These are phyloP conservation scores for Theristicus caerulescens DNA, from an alignment of 2,113 vertebrate genomes.

Conservation along the genomic window DNA sequence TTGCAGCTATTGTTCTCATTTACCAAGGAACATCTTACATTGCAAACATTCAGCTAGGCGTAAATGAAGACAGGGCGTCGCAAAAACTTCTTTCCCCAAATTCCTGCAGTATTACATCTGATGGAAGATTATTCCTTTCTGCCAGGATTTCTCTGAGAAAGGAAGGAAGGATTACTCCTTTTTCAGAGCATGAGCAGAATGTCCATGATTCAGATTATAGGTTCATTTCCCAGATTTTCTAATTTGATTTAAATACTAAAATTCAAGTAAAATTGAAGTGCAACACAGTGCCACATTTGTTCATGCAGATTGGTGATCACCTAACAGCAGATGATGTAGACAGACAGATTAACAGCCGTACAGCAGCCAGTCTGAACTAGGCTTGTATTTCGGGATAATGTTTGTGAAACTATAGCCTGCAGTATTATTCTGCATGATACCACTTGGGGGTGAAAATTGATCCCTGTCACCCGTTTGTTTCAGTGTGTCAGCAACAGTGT, in stretches of 20 bases:
- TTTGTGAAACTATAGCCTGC: neutral
- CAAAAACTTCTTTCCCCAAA: neutral
- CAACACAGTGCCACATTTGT: neutral
- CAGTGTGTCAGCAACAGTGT: neutral
- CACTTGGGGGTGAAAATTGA: neutral
- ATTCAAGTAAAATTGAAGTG: neutral
- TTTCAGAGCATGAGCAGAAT: neutral
- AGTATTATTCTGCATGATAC: neutral
- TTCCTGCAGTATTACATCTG: neutral
- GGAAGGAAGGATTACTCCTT: neutral
- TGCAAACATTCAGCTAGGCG: neutral
- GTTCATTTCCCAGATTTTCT: neutral
- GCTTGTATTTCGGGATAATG: neutral
- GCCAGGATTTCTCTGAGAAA: neutral
- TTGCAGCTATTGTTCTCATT: neutral
- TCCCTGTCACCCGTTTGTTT: neutral
- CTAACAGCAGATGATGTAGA: neutral
- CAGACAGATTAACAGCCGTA: neutral
- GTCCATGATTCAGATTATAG: neutral
- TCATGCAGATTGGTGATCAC: neutral
- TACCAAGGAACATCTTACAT: neutral
- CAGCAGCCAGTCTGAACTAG: neutral
- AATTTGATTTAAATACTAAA: neutral
- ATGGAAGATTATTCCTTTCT: neutral
- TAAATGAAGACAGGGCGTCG: neutral